These are phyloP conservation scores for Papilio gigon DNA, from an alignment of 2,888 invertebrate species.

Conservation along the genomic window DNA sequence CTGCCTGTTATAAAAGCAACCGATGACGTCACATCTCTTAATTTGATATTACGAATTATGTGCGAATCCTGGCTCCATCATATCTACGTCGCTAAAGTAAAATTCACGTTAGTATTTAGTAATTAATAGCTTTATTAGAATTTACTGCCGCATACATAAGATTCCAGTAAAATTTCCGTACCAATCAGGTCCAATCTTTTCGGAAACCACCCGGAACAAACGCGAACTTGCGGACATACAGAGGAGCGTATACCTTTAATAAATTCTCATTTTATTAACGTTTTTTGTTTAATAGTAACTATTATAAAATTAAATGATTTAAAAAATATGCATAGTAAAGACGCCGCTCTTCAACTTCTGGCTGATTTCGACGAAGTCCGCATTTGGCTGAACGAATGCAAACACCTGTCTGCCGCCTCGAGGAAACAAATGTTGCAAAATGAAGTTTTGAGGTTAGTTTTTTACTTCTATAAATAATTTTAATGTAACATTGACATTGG, in stretches of 20 bases:
- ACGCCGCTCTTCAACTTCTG: conserved; percentile 89
- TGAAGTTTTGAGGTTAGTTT: conserved; percentile 81
- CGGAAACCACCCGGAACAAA: too few species aligned
- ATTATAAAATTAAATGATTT: background rate
- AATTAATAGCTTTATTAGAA: background rate
- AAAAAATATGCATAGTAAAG: conserved; percentile 75
- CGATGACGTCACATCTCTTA: conserved; percentile 86
- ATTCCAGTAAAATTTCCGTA: too few species aligned
- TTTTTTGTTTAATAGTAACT: too few species aligned
- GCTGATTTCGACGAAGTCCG: conserved; percentile 91
- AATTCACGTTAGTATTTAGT: conserved; percentile 84
- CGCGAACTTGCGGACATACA: too few species aligned
- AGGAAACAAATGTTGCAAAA: conserved; percentile 83
- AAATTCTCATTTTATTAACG: too few species aligned
- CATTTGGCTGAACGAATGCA: conserved; percentile 87
- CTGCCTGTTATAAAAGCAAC: conserved; percentile 90
- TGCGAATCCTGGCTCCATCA: conserved; percentile 95
- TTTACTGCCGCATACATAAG: too few species aligned
- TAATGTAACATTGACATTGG: background rate
- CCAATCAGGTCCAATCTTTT: too few species aligned
- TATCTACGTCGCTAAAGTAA: conserved; percentile 90
- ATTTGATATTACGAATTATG: conserved; percentile 90
- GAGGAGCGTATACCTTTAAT: too few species aligned
- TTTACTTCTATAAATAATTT: background rate
- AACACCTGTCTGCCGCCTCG: conserved; percentile 78